Conservation (phyloP, 92 coral and sea anemone species). For the Paragorgia papillata region DNA sequence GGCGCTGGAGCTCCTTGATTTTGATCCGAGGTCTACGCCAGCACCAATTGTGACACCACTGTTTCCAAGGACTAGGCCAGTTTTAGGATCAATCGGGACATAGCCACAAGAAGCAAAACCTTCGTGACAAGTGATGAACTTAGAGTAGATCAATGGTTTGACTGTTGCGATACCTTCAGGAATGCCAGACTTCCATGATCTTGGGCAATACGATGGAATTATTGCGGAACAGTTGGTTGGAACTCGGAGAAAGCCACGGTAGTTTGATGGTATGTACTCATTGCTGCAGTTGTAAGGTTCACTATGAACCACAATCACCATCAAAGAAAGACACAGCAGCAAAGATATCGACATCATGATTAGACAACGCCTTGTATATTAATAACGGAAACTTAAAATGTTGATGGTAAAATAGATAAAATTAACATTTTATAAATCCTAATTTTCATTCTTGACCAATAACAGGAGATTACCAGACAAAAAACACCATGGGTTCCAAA, state of each 20-base stretch:
- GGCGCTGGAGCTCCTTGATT: conserved; percentile 14
- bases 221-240: conserved; percentile 29
- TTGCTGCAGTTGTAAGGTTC: conserved; percentile 19
- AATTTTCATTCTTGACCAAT: too few relatives aligned
- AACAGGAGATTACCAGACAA: too few relatives aligned
- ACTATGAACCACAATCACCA: neutral
- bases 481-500: too few relatives aligned
- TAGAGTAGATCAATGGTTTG: conserved; percentile 19
- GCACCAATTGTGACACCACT: conserved; percentile 55
- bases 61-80: conserved; percentile 48
- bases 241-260: conserved; percentile 19
- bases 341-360: neutral
- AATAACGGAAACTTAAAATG: too few relatives aligned
- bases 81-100: conserved; percentile 41
- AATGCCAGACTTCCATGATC: conserved; percentile 36
- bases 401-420: too few relatives aligned
- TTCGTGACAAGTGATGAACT: conserved; percentile 51
- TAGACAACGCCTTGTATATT: too few relatives aligned
- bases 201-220: conserved; percentile 15
- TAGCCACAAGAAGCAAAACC: conserved; percentile 52
- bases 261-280: conserved; percentile 8
- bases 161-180: conserved; percentile 27
- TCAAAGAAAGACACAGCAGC: neutral
- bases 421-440: too few relatives aligned
- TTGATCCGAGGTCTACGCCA: conserved; percentile 48